phyloP scores from a whole-genome alignment of 2,113 vertebrate genomes.

The Sminthopsis crassicaudata region DNA sequence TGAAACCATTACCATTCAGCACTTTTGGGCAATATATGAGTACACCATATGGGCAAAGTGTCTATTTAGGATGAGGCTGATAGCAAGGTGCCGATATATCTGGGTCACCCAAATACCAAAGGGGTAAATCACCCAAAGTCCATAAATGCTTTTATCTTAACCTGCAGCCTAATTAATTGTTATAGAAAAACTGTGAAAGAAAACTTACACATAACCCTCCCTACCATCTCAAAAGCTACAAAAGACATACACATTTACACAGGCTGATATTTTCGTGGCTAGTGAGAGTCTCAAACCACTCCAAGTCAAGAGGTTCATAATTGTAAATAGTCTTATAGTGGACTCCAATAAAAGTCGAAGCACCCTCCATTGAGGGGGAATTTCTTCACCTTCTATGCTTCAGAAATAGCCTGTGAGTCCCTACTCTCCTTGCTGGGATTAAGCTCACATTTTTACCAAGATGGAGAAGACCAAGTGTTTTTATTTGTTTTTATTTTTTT shows the following conservation, averaged over 20 bases:
- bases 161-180: conserved; percentile 14
- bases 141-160: conserved; percentile 4
- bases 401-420: background rate
- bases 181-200: background rate
- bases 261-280: background rate
- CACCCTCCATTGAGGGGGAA: background rate
- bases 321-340: background rate
- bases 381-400: conserved; percentile 18
- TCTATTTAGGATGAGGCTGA: conserved; percentile 29
- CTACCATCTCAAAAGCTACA: background rate
- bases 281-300: background rate
- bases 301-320: background rate
- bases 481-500: conserved; percentile 15
- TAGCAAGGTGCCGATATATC: background rate
- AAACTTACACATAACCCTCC: conserved; percentile 31
- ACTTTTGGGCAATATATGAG: background rate
- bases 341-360: background rate
- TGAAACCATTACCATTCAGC: background rate
- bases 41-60: background rate
- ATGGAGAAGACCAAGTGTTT: background rate
- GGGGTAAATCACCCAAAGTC: background rate
- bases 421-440: background rate
- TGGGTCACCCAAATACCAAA: background rate
- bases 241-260: background rate
- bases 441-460: background rate